Evolutionary conservation across 2,888 invertebrate genomes (phyloP).

Genomic region (Oxyteleia sp.): DNA sequence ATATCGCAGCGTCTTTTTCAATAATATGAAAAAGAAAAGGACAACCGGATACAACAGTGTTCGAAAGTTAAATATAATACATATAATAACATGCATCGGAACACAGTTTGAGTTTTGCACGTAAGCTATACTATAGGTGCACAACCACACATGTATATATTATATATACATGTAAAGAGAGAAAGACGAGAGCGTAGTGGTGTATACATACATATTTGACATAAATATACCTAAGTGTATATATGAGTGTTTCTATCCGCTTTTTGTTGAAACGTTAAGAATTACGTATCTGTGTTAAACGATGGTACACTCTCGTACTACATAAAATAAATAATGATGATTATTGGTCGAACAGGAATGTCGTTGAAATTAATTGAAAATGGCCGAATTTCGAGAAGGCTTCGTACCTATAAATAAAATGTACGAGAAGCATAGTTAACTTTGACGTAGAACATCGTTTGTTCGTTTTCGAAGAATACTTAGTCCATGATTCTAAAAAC

Average conservation of each 20-base stretch:
- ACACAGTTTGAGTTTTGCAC: conserved; percentile 18
- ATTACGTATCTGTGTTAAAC: conserved; percentile 58
- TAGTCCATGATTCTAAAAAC: conserved; percentile 12
- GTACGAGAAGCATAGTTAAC: conserved; percentile 58
- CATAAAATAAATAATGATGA: conserved; percentile 58
- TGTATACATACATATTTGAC: conserved; percentile 39
- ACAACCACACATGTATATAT: conserved; percentile 2
- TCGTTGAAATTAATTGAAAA: conserved; percentile 43
- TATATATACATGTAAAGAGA: too few species aligned
- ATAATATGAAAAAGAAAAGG: conserved; percentile 49
- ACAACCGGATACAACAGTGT: conserved; percentile 24
- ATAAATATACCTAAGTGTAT: conserved; percentile 50
- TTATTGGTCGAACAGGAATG: conserved; percentile 44
- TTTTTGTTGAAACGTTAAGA: conserved; percentile 54
- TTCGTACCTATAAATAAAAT: conserved; percentile 59
- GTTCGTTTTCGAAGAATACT: conserved; percentile 46
- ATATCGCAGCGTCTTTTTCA: conserved; percentile 30
- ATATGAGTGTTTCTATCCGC: conserved; percentile 53
- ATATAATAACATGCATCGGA: too few species aligned
- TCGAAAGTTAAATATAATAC: conserved; percentile 51
- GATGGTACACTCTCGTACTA: conserved; percentile 24
- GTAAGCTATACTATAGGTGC: conserved; percentile 7
- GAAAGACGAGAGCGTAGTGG: not conserved
- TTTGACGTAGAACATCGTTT: conserved; percentile 53
- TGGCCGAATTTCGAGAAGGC: conserved; percentile 58